Conservation (phyloP, 2,888 invertebrate species). For the Zeuzera pyrina region DNA sequence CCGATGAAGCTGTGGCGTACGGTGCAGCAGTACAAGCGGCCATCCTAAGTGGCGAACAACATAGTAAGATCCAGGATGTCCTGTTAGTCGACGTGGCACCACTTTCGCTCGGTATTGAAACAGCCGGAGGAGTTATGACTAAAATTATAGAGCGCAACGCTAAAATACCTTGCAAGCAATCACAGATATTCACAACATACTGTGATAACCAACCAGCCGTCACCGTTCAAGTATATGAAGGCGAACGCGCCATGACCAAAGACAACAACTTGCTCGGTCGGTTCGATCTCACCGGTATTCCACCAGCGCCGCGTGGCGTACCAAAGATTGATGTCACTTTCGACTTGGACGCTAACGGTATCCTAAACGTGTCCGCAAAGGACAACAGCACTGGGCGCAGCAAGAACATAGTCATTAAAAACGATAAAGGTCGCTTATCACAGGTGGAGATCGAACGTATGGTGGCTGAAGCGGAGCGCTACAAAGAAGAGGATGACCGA, state of each 20-base stretch:
- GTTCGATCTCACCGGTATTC: conserved; percentile 73
- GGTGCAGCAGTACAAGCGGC: conserved; percentile 80
- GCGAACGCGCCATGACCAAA: conserved; percentile 80
- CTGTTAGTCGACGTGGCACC: conserved; percentile 65
- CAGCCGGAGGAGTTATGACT: conserved; percentile 80
- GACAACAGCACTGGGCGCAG: conserved; percentile 72
- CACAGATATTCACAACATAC: conserved; percentile 80
- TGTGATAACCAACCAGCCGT: conserved; percentile 82
- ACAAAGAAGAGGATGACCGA: conserved; percentile 76
- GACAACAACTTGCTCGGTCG: conserved; percentile 76
- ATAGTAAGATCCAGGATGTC: conserved; percentile 77
- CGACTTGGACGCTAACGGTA: conserved; percentile 80
- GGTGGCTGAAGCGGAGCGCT: conserved; percentile 77
- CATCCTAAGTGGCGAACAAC: conserved; percentile 76
- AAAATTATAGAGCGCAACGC: conserved; percentile 78
- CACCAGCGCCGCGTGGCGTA: conserved; percentile 74
- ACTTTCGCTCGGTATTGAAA: conserved; percentile 79
- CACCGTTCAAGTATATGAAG: conserved; percentile 77
- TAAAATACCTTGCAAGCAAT: conserved; percentile 76
- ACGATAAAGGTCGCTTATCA: conserved; percentile 82
- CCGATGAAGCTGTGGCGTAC: conserved; percentile 83
- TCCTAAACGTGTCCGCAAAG: conserved; percentile 83
- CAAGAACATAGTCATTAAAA: conserved; percentile 81
- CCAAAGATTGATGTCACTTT: conserved; percentile 76
- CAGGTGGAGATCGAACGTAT: conserved; percentile 82